Conservation (phyloP, 37 sponge, comb jelly and placozoan genomes). For the Cladorhizidae sp. region DNA sequence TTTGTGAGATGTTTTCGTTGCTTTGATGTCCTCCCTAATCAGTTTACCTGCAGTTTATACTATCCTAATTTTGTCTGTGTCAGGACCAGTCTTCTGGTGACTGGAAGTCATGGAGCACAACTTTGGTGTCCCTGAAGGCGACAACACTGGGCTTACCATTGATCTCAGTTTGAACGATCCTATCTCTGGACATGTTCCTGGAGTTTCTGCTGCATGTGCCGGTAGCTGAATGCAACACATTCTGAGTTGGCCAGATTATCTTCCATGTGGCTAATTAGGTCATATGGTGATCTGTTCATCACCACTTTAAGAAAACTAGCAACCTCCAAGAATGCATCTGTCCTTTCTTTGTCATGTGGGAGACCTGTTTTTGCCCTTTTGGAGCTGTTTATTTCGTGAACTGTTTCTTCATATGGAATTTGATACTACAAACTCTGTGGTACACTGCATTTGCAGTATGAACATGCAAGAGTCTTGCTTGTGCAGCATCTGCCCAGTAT, state of each 20-base stretch:
- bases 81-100: slow-evolving; percentile 4
- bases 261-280: slow-evolving; percentile 29
- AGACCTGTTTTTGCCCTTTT: slow-evolving; percentile 42
- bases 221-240: slow-evolving; percentile 15
- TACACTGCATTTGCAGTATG: slow-evolving; percentile 47
- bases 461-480: slow-evolving; percentile 47
- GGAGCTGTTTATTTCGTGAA: slow-evolving; percentile 36
- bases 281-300: slow-evolving; percentile 49
- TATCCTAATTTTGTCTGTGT: slow-evolving; percentile 18
- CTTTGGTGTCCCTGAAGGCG: slow-evolving; percentile 36
- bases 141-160: slow-evolving; percentile 50
- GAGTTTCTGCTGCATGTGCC: slow-evolving; percentile 26
- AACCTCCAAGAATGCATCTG: slow-evolving; percentile 56
- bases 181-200: slow-evolving; percentile 40
- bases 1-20: slow-evolving; percentile 29
- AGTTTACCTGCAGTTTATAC: slow-evolving; percentile 50
- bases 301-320: slow-evolving; percentile 50
- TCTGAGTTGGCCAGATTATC: slow-evolving; percentile 21
- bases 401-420: slow-evolving; percentile 49
- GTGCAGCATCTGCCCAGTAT: slow-evolving; percentile 42
- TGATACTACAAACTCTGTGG: slow-evolving; percentile 38
- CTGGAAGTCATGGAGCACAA: slow-evolving; percentile 40
- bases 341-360: slow-evolving; percentile 37
- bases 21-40: slow-evolving; percentile 45
- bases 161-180: slow-evolving; percentile 43